Base-by-base conservation (phyloP, 2,113 vertebrate species). In the Cariama cristata region DNA sequence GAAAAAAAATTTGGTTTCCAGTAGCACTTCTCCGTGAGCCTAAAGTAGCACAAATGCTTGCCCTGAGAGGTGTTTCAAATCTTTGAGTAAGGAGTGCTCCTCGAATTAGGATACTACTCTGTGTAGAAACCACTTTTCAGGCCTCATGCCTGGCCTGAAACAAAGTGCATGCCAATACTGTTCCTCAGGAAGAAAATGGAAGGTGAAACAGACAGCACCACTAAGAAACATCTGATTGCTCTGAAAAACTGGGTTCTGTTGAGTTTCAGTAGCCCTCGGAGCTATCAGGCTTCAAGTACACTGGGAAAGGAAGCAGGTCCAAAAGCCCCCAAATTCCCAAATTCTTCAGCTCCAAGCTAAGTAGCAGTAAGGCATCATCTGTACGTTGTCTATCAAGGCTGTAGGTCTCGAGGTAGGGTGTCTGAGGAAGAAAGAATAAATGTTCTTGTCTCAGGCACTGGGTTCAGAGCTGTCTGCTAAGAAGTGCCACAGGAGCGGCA, bases 401-500 rank as follows among this genome's bases (percentile, higher is more conserved):
- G 44, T 81, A 50, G 14, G 8, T 50, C 68, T 81, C 3, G 3
- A 87, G 55, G n/a, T 16, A 59, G 28, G 28, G 7, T 15, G 40
- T 60, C 45, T 55, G 22, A 59, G 59, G 76, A 87, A 42, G 59
- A 45, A 69, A 52, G 32, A 64, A 38, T 9, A 58, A 58, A 45
- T 4, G 18, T 11, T 71, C 20, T 52, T 24, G 3, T 80, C n/a
- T 68, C 32, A 33, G 85, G 38, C 27, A 38, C 18, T 6, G 33
- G 17, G n/a, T 38, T 59, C 52, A 72, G 66, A 75, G 22, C 17
- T 67, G 5, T 35, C 38, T 50, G 38, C 58, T 58, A 26, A 49
- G 63, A 68, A 24, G 23, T 0, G 0, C 20, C 38, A 17, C 17
- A 9, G 26, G 11, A 49, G 17, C 0, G 0, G 16, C 45, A 67